Evolutionary conservation across 2,888 invertebrate species (phyloP).

Genomic region (Callinectes sapidus): DNA sequence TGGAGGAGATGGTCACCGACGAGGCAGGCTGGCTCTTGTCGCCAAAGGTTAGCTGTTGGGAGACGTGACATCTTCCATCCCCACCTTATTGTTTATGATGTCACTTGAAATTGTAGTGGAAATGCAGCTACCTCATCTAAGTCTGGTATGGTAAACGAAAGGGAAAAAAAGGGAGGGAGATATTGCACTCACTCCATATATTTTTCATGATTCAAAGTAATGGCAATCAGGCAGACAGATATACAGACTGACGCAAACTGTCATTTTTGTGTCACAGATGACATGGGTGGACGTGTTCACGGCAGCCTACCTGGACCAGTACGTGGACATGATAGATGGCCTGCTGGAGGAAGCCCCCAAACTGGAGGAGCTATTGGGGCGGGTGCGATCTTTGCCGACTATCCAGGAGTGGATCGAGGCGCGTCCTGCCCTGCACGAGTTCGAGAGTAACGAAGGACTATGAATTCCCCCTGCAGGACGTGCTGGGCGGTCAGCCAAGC

Average conservation of each 20-base stretch:
- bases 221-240: neutral
- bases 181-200: too few species aligned
- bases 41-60: conserved; percentile 3
- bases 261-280: conserved; percentile 34
- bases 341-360: conserved; percentile 30
- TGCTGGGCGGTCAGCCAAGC: neutral
- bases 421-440: conserved; percentile 22
- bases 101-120: neutral
- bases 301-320: conserved; percentile 49
- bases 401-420: conserved; percentile 38
- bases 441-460: conserved; percentile 42
- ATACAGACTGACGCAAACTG: conserved; percentile 9
- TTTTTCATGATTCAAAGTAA: neutral
- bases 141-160: neutral
- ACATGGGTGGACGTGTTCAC: conserved; percentile 57
- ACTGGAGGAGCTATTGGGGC: neutral
- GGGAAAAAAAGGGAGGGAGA: neutral
- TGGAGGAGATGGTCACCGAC: neutral
- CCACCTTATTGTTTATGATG: neutral
- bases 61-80: neutral
- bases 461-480: neutral
- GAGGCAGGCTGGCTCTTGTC: conserved; percentile 33
- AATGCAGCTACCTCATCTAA: neutral
- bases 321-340: conserved; percentile 13
- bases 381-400: conserved; percentile 7